Conservation (phyloP, 37 sponge, comb jelly and placozoan species). For the Crambe crambe region DNA sequence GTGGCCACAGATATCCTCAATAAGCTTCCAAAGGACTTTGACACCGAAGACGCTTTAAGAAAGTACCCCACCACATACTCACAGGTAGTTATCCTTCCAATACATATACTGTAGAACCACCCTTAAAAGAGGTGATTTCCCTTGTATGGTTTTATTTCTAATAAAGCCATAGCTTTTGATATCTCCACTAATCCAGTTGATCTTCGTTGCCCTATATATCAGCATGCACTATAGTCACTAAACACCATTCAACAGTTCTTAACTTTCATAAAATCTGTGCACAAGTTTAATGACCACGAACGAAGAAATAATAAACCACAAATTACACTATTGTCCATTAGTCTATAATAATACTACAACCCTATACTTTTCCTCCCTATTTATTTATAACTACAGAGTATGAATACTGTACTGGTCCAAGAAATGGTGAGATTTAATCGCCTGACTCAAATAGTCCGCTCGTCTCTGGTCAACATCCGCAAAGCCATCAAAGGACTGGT, state of each 20-base stretch:
- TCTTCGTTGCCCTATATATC: too few relatives aligned
- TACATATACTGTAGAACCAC: too few relatives aligned
- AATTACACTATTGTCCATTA: too few relatives aligned
- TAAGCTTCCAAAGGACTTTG: slow-evolving; percentile 90
- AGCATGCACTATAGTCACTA: not conserved
- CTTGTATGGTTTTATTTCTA: too few relatives aligned
- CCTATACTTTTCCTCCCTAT: not conserved
- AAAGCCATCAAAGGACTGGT: slow-evolving; percentile 99
- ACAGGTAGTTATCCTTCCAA: slow-evolving; percentile 86
- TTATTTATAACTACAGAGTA: slow-evolving; percentile 65
- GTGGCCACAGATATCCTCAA: slow-evolving; percentile 95
- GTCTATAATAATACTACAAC: too few relatives aligned
- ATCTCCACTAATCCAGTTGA: too few relatives aligned
- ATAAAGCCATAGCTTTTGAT: too few relatives aligned
- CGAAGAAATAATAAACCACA: too few relatives aligned
- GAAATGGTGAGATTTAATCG: slow-evolving; percentile 99
- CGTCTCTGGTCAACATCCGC: slow-evolving; percentile 87
- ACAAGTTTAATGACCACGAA: too few relatives aligned
- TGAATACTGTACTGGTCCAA: slow-evolving; percentile 99
- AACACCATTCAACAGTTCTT: too few relatives aligned
- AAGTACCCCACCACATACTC: slow-evolving; percentile 98
- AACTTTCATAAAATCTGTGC: too few relatives aligned
- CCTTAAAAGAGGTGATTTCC: too few relatives aligned
- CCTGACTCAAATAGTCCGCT: slow-evolving; percentile 77
- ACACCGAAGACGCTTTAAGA: slow-evolving; percentile 95